Evolutionary conservation across 2,888 invertebrate species (phyloP).

Genomic region (Drosophila testacea): DNA sequence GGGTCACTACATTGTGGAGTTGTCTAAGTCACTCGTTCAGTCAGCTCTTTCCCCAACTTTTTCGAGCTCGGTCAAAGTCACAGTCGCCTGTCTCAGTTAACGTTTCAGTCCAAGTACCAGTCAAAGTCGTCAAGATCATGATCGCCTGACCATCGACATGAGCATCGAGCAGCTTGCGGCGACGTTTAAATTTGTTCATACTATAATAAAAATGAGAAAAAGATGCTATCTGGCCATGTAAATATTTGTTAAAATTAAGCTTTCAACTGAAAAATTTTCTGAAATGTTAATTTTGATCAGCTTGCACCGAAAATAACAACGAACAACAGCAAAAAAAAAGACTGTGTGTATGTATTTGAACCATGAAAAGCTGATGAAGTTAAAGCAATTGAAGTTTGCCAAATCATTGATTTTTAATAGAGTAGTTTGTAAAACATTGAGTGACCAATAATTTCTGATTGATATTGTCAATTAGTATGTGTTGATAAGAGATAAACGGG

Average conservation of each 20-base stretch:
- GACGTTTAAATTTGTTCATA: conserved; percentile 75
- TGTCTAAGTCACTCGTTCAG: conserved; percentile 45
- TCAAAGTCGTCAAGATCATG: conserved; percentile 49
- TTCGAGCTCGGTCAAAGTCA: no score
- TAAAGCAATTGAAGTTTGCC: not conserved
- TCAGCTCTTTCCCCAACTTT: not conserved
- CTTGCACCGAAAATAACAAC: not conserved
- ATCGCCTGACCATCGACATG: conserved; percentile 69
- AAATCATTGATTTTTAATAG: not conserved
- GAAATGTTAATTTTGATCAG: conserved; percentile 28
- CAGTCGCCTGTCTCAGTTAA: not conserved
- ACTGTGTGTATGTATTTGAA: not conserved
- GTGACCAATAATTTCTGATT: no score
- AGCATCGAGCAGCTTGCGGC: conserved; percentile 72
- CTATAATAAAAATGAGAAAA: conserved; percentile 65
- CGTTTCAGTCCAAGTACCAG: conserved; percentile 26
- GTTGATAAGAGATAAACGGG: no score
- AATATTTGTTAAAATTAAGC: conserved; percentile 80
- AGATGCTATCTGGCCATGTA: conserved; percentile 76
- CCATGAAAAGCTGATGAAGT: not conserved
- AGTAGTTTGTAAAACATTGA: no score
- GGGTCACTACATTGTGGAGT: conserved; percentile 48
- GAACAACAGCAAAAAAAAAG: not conserved
- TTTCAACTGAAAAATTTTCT: conserved; percentile 68
- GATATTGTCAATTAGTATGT: no score